These are phyloP conservation scores for Microplitis demolitor DNA, from an alignment of 1,140 invertebrate species.

Conservation along the genomic window DNA sequence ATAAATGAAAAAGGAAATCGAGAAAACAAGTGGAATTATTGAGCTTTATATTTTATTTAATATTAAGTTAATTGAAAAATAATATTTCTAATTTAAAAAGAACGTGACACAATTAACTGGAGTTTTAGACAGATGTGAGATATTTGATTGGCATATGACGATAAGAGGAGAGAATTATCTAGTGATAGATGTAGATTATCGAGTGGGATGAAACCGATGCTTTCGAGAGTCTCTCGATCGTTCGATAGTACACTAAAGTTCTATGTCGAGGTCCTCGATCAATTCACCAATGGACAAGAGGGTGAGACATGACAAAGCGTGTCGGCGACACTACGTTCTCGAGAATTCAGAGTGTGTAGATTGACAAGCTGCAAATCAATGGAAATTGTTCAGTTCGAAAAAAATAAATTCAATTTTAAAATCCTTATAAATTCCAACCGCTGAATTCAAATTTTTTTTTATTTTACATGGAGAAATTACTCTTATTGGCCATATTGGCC, in stretches of 20 bases:
- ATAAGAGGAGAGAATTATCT: not conserved
- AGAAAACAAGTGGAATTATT: no score
- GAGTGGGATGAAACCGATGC: not conserved
- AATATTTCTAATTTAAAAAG: not conserved
- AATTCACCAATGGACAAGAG: not conserved
- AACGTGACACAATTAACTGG: not conserved
- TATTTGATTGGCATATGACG: slow-evolving; percentile 1
- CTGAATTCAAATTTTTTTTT: not conserved
- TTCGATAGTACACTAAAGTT: not conserved
- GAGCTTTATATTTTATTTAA: no score
- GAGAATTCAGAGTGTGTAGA: not conserved
- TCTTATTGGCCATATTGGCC: no score
- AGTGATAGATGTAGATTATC: not conserved
- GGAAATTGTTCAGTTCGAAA: not conserved
- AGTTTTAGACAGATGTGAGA: not conserved
- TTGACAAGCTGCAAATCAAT: not conserved
- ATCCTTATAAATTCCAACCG: not conserved
- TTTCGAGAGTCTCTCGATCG: not conserved
- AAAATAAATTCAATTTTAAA: not conserved
- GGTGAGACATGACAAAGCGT: not conserved
- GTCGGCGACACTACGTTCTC: not conserved
- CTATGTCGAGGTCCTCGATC: not conserved
- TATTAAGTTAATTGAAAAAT: not conserved
- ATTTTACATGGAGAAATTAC: no score
- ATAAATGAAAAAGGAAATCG: no score